A percentile compares a stretch with the other conserved stretches of the same genome.
Conservation (phyloP, 2,113 vertebrate genomes). For the Dasyprocta punctata region DNA sequence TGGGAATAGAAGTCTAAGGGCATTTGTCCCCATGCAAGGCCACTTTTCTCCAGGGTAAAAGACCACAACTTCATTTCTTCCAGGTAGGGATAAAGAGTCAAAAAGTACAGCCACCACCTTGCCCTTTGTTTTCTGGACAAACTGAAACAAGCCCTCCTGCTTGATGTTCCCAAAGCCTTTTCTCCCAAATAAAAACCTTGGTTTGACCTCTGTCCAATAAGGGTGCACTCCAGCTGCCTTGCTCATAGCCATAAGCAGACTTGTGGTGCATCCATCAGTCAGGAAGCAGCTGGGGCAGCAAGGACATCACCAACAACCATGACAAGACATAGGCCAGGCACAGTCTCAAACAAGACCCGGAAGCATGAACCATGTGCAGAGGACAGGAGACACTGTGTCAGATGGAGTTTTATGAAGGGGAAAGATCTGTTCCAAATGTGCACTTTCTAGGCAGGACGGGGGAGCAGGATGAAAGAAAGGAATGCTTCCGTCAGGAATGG, state of each 20-base stretch:
- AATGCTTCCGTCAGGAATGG: not conserved
- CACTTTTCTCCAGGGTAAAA: not conserved
- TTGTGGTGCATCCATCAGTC: no score
- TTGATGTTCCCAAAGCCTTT: not conserved
- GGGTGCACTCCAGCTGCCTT: not conserved
- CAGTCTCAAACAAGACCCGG: not conserved
- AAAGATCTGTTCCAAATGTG: not conserved
- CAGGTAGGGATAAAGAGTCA: not conserved
- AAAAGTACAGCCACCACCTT: not conserved
- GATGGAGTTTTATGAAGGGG: no score
- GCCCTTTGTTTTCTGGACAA: constrained; percentile 23
- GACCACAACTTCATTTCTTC: not conserved
- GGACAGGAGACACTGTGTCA: not conserved
- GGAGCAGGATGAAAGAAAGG: not conserved
- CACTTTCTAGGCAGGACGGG: not conserved
- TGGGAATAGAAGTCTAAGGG: not conserved
- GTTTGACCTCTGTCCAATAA: not conserved
- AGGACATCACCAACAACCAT: not conserved
- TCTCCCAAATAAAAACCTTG: not conserved
- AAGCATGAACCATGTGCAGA: not conserved
- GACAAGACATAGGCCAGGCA: not conserved
- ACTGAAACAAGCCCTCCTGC: not conserved
- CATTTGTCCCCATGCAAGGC: not conserved
- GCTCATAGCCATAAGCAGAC: not conserved
- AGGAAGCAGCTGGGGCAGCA: not conserved